Percentiles rank a stretch among this genome's conserved stretches.
phyloP scores from a whole-genome alignment of 2,797 vertebrate genomes.

The Melopsittacus undulatus region DNA sequence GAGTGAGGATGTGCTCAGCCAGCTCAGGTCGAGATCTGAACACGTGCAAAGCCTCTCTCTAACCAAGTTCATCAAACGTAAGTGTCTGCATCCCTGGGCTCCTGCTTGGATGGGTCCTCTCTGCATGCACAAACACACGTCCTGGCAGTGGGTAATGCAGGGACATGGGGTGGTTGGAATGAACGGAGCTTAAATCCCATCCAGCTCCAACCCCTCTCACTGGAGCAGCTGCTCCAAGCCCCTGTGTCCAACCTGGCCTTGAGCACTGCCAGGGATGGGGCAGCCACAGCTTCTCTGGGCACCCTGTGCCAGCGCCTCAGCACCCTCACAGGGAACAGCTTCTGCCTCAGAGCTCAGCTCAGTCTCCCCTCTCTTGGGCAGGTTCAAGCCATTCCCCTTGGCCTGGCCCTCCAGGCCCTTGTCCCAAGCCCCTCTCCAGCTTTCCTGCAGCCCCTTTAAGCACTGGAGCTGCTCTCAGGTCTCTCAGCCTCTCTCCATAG shows the following conservation, averaged over 20 bases:
- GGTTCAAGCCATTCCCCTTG: too few relatives aligned
- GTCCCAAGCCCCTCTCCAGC: neutral
- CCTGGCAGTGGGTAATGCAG: accelerated
- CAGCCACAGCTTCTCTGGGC: too few relatives aligned
- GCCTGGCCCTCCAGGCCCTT: neutral
- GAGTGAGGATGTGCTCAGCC: neutral
- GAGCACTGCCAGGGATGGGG: too few relatives aligned
- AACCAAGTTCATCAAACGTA: slow-evolving; percentile 87
- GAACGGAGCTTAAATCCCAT: neutral
- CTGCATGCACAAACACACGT: accelerated
- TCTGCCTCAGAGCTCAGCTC: too few relatives aligned
- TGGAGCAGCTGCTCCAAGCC: neutral
- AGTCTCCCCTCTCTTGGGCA: too few relatives aligned
- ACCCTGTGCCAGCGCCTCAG: too few relatives aligned
- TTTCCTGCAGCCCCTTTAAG: neutral
- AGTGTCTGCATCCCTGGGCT: neutral
- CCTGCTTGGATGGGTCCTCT: accelerated
- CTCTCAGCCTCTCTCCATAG: neutral
- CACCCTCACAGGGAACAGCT: too few relatives aligned
- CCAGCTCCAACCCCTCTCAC: neutral
- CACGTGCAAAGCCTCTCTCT: slow-evolving; percentile 69
- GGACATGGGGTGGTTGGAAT: neutral
- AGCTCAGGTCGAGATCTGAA: slow-evolving; percentile 4
- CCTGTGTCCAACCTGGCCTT: too few relatives aligned
- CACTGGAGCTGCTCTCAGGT: neutral